Base-by-base conservation (phyloP, 2,113 vertebrate genomes). In the Odobenus rosmarus region DNA sequence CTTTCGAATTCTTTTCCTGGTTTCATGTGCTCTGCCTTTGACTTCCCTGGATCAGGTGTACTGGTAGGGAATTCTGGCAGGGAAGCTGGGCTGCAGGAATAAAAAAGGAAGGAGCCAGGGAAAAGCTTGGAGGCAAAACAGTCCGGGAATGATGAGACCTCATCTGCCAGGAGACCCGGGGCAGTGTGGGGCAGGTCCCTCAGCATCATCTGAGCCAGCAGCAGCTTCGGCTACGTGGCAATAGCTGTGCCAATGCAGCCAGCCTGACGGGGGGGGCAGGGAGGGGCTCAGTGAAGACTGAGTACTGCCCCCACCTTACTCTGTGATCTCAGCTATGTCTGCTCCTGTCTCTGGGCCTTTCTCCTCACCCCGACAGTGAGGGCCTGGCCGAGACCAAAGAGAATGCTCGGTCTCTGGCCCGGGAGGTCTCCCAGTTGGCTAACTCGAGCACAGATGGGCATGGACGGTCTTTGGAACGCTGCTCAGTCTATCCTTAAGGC, bases 251-350 rank as follows among this genome's bases (percentile, higher is more conserved):
- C 14, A 12, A 1, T 59, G 57, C 6, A 7, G 46, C 0, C 1
- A 33, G 39, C 64, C 72, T 90, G 2, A 36, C 21, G 39, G 39
- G 39, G 39, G 39, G 39, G 39, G 39, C n/a, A 4, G 39, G 39
- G 2, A 5, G 28, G 39, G 12, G 0, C 7, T 0, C 24, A 7
- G 0, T 4, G 0, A 69, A 76, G 33, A 62, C 64, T 12, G 26
- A 24, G 24, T 19, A 33, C 9, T 16, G 33, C 31, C 57, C 72
- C 49, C 33, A 7, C 11, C 67, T 4, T 3, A 11, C 69, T 74
- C n/a, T 14, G 31, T 59, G 57, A n/a, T n/a, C 67, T 67, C 26
- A 61, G 77, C 55, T 64, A 2, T 62, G 79, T 83, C 21, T 42
- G n/a, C 31, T 36, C 26, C 51, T 33, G 23, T 62, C 55, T 64